Percentiles rank a stretch among this genome's conserved stretches.
Evolutionary conservation across 1,140 invertebrate genomes (phyloP).

Genomic region (Platorchestia sp.): DNA sequence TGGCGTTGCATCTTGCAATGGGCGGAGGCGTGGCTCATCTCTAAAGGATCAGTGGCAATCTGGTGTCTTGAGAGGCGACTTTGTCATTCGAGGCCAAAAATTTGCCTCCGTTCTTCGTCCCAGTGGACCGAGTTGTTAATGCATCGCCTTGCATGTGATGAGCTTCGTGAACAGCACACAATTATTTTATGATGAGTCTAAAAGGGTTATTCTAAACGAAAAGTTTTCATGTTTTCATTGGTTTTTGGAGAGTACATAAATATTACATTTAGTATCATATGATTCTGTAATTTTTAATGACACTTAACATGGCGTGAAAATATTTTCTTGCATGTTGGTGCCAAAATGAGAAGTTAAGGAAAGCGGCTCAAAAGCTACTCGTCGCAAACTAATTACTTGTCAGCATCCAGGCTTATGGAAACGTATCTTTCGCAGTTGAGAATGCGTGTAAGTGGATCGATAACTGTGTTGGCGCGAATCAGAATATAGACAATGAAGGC

Average conservation of each 20-base stretch:
- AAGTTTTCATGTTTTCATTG: background rate
- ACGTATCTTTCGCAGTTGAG: background rate
- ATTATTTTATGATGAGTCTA: background rate
- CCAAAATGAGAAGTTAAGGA: background rate
- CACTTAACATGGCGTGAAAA: too few species aligned
- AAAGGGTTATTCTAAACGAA: background rate
- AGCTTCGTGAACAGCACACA: background rate
- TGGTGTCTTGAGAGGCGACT: background rate
- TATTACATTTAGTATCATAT: background rate
- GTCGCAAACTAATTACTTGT: background rate
- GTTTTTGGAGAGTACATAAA: background rate
- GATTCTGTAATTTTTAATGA: background rate
- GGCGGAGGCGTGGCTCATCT: background rate
- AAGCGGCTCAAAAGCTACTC: background rate
- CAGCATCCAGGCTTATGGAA: background rate
- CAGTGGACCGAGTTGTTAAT: background rate
- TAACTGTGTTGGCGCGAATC: background rate
- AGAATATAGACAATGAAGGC: too few species aligned
- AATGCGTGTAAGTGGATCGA: background rate
- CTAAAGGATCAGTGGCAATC: background rate
- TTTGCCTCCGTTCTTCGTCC: background rate
- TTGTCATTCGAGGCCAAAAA: background rate
- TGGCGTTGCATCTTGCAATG: background rate
- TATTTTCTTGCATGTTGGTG: background rate
- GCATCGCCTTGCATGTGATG: background rate